These are phyloP conservation scores for Diarsia mendica DNA, from an alignment of 2,888 invertebrate species.

Conservation along the genomic window DNA sequence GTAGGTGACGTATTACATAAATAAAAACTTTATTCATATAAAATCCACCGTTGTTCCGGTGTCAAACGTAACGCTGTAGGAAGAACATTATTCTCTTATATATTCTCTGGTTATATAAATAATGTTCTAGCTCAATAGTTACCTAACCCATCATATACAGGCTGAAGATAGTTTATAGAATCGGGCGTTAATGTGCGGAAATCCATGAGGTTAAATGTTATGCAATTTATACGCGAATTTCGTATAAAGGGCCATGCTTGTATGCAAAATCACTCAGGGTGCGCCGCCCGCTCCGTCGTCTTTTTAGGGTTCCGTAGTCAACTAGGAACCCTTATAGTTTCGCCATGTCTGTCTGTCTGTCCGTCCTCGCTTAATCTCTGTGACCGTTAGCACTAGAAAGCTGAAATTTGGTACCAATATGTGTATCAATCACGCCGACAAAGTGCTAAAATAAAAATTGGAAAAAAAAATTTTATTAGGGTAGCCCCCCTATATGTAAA, in stretches of 20 bases:
- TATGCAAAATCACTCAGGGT: neutral
- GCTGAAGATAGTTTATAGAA: neutral
- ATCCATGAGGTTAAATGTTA: neutral
- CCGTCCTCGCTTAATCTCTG: no score
- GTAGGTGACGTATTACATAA: conserved; percentile 50
- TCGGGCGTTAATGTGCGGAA: neutral
- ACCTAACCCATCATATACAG: conserved; percentile 39
- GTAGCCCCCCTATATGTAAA: no score
- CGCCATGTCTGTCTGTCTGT: no score
- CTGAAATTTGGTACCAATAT: no score
- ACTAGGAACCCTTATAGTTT: no score
- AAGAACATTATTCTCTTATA: conserved; percentile 58
- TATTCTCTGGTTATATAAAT: conserved; percentile 61
- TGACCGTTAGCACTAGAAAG: no score
- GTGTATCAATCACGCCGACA: no score
- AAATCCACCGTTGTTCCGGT: conserved; percentile 53
- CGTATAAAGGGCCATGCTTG: neutral
- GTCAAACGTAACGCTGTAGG: conserved; percentile 62
- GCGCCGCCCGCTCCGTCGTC: no score
- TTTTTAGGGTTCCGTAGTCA: no score
- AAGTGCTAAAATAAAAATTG: no score
- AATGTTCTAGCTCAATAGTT: conserved; percentile 45
- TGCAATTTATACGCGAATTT: neutral
- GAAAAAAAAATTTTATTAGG: no score
- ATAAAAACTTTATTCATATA: conserved; percentile 39